These are phyloP conservation scores for Rattus norvegicus DNA, from an alignment of 2,113 vertebrate genomes.

Conservation along the genomic window DNA sequence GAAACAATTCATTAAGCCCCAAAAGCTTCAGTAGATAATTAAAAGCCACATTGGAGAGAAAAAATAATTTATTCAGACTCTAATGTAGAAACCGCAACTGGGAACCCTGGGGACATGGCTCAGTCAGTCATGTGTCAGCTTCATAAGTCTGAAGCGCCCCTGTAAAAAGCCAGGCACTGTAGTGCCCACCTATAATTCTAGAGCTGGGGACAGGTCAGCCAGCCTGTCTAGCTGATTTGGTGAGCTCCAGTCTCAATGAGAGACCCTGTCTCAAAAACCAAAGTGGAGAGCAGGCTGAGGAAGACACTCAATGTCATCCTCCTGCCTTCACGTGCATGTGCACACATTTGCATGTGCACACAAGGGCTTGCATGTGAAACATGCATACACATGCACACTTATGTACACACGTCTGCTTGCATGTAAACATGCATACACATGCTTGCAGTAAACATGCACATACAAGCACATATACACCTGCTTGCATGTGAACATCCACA, in stretches of 20 bases:
- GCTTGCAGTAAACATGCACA: not conserved
- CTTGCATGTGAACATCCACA: not conserved
- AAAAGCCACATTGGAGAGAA: not conserved
- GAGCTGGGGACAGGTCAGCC: not conserved
- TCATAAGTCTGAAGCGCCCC: not conserved
- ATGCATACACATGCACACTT: not conserved
- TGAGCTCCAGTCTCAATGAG: not conserved
- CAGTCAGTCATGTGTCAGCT: not conserved
- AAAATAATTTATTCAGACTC: not conserved
- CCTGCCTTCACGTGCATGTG: not conserved
- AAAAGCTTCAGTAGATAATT: not conserved
- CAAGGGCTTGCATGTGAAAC: not conserved
- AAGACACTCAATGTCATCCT: not conserved
- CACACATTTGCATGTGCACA: not conserved
- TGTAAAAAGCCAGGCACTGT: not conserved
- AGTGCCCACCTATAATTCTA: not conserved
- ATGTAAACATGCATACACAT: not conserved
- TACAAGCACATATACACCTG: no score
- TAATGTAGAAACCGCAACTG: not conserved
- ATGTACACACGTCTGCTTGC: not conserved
- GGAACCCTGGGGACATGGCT: not conserved
- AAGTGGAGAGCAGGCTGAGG: not conserved
- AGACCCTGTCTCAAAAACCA: not conserved
- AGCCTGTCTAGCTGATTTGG: not conserved
- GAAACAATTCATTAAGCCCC: not conserved